These are phyloP conservation scores for Ypsolopha sequella DNA, from an alignment of 2,888 invertebrate genomes.

Conservation along the genomic window DNA sequence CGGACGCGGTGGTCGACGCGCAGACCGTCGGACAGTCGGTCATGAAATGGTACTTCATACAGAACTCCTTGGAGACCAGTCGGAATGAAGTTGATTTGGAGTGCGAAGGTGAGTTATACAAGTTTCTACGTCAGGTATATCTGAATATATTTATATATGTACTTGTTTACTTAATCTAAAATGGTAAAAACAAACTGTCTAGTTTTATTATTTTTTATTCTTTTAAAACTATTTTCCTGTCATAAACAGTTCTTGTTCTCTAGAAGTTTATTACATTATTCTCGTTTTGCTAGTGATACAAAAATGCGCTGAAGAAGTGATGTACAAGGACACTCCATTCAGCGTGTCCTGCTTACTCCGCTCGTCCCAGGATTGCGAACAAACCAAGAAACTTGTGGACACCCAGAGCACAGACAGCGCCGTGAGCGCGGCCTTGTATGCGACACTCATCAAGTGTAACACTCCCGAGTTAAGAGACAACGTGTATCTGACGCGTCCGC, in stretches of 20 bases:
- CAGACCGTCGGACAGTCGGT: conserved; percentile 20
- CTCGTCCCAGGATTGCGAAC: conserved; percentile 5
- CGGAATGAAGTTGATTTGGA: conserved; percentile 19
- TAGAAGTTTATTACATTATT: too few relatives aligned
- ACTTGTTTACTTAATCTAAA: too few relatives aligned
- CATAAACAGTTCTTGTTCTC: too few relatives aligned
- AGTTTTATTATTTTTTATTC: too few relatives aligned
- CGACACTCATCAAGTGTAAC: conserved; percentile 34
- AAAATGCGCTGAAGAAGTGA: conserved; percentile 39
- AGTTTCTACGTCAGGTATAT: too few relatives aligned
- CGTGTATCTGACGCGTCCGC: conserved; percentile 37
- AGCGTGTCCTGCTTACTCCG: conserved; percentile 40
- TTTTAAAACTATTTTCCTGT: too few relatives aligned
- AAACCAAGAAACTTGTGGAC: conserved; percentile 8
- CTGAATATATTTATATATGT: too few relatives aligned
- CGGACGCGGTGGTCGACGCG: conserved; percentile 20
- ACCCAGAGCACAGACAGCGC: conserved; percentile 19
- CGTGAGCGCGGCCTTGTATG: conserved; percentile 37
- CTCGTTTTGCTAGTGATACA: conserved; percentile 31
- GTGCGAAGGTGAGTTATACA: conserved; percentile 24
- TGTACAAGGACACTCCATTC: conserved; percentile 40
- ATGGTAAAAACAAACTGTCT: too few relatives aligned
- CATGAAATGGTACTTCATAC: conserved; percentile 43
- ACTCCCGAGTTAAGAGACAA: conserved; percentile 29
- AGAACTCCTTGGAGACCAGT: conserved; percentile 31